Conservation (phyloP, 2,113 vertebrate species). For the Anolis sagrei region DNA sequence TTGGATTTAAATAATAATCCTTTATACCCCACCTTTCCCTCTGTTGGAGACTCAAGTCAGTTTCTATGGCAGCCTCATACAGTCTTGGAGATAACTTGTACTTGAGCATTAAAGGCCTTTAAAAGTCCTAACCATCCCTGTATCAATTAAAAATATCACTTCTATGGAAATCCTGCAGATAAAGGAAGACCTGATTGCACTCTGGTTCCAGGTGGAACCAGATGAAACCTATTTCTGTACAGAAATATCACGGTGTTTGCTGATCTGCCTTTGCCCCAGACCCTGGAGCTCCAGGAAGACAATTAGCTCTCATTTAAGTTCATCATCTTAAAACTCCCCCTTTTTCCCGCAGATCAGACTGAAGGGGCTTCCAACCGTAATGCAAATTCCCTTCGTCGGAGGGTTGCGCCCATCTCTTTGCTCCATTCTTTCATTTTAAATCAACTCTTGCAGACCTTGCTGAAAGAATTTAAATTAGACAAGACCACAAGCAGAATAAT, state of each 20-base stretch:
- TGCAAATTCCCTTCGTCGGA: slow-evolving; percentile 36
- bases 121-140: too few species aligned
- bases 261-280: not conserved
- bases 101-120: too few species aligned
- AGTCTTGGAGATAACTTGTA: too few species aligned
- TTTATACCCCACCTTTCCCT: too few species aligned
- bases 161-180: too few species aligned
- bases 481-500: slow-evolving; percentile 64
- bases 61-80: too few species aligned
- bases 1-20: too few species aligned
- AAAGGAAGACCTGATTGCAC: not conserved
- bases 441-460: slow-evolving; percentile 67
- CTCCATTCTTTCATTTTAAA: slow-evolving; percentile 64
- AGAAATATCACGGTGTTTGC: not conserved
- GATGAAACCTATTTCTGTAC: slow-evolving; percentile 6
- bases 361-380: slow-evolving; percentile 18
- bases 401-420: slow-evolving; percentile 63
- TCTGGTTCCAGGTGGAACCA: not conserved
- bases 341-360: not conserved
- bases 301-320: slow-evolving; percentile 32
- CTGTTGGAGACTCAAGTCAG: too few species aligned
- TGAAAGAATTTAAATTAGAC: slow-evolving; percentile 75
- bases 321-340: slow-evolving; percentile 5
- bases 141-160: too few species aligned
- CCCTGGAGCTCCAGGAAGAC: slow-evolving; percentile 26